Evolutionary conservation across 2,888 invertebrate genomes (phyloP).

Genomic region (Pteria penguin): DNA sequence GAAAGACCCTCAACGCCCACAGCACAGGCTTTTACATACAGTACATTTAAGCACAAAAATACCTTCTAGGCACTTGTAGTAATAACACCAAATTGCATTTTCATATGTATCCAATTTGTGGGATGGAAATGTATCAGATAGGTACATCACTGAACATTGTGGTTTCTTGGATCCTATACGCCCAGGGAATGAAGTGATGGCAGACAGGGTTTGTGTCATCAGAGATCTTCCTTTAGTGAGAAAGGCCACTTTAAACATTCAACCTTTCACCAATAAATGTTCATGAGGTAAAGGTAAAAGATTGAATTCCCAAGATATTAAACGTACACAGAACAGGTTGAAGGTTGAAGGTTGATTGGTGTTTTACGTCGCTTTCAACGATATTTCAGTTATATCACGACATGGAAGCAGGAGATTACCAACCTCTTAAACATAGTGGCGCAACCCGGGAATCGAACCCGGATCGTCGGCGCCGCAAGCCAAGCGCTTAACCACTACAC

Average conservation of each 20-base stretch:
- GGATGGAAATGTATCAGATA: conserved; percentile 31
- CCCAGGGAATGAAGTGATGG: conserved; percentile 23
- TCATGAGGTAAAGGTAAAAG: conserved; percentile 27
- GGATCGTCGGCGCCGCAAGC: too few species aligned
- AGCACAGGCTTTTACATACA: conserved; percentile 12
- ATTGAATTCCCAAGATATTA: conserved; percentile 7
- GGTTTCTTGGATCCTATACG: conserved; percentile 6
- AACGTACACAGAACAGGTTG: too few species aligned
- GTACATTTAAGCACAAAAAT: conserved; percentile 13
- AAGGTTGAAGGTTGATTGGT: too few species aligned
- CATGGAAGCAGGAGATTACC: too few species aligned
- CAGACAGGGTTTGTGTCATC: conserved; percentile 19
- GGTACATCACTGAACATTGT: conserved; percentile 22
- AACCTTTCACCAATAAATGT: conserved; percentile 24
- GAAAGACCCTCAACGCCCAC: neutral
- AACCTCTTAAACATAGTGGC: too few species aligned
- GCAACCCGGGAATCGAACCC: too few species aligned
- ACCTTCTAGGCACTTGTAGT: conserved; percentile 18
- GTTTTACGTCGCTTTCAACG: too few species aligned
- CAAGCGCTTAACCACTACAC: too few species aligned
- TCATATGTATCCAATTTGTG: conserved; percentile 14
- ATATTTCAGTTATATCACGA: too few species aligned
- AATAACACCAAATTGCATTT: conserved; percentile 25
- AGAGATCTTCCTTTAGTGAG: conserved; percentile 9
- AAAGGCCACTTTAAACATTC: conserved; percentile 9